These are phyloP conservation scores for Sinocyclocheilus grahami DNA, from an alignment of 2,113 vertebrate species.

Conservation along the genomic window DNA sequence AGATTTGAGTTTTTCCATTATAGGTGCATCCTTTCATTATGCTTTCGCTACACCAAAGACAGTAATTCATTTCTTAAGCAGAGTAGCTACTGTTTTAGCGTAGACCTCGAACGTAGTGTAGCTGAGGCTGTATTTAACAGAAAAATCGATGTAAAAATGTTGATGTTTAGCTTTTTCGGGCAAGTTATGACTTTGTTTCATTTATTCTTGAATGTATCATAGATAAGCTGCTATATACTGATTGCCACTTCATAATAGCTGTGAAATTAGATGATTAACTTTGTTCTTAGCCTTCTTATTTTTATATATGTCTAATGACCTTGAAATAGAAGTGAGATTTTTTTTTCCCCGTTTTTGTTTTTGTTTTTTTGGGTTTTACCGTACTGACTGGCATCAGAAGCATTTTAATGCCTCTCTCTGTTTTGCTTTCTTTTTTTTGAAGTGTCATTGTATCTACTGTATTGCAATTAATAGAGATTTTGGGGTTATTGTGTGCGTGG, in stretches of 20 bases:
- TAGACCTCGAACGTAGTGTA: constrained; percentile 89
- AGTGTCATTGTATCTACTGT: constrained; percentile 99
- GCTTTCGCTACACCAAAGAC: constrained; percentile 99
- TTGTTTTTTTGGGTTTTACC: constrained; percentile 61
- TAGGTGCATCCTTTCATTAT: constrained; percentile 74
- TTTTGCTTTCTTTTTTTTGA: constrained; percentile 91
- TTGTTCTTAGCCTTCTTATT: constrained; percentile 90
- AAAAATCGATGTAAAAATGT: constrained; percentile 82
- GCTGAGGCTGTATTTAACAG: constrained; percentile 79
- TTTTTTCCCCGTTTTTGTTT: constrained; percentile 66
- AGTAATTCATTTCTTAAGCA: constrained; percentile 91
- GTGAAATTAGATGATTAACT: constrained; percentile 97
- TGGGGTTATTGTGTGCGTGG: constrained; percentile 71
- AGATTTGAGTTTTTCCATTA: constrained; percentile 54
- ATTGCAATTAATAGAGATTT: constrained; percentile 89
- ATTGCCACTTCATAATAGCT: constrained; percentile 99
- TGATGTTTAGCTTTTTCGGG: constrained; percentile 89
- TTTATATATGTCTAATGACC: constrained; percentile 85
- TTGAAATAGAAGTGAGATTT: constrained; percentile 83
- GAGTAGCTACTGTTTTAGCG: constrained; percentile 88
- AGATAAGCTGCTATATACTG: constrained; percentile 99
- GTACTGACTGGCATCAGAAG: constrained; percentile 69
- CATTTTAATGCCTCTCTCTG: constrained; percentile 77
- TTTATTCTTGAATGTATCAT: constrained; percentile 99
- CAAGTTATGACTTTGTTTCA: constrained; percentile 90